Evolutionary conservation across 2,888 invertebrate genomes (phyloP).

Genomic region (Pocota personata): DNA sequence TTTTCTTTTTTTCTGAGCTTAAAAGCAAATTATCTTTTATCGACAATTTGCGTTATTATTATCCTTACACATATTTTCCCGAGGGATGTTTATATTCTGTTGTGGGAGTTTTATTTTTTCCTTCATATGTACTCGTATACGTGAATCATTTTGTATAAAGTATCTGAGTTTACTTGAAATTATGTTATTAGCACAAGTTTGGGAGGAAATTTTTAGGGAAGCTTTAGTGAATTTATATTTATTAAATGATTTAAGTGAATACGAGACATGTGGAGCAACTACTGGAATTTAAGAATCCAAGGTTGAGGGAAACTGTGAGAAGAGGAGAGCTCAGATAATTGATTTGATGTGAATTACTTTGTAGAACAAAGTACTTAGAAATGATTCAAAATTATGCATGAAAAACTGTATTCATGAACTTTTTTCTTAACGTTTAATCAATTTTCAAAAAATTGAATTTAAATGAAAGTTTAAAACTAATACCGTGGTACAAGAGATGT

Average conservation of each 20-base stretch:
- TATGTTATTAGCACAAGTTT: slow-evolving; percentile 6
- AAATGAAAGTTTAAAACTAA: too few relatives aligned
- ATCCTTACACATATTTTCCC: slow-evolving; percentile 21
- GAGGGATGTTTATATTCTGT: background rate
- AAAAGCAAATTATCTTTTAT: slow-evolving; percentile 34
- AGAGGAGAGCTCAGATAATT: too few relatives aligned
- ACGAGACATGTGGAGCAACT: background rate
- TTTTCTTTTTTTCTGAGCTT: background rate
- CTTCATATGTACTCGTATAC: background rate
- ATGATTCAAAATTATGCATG: too few relatives aligned
- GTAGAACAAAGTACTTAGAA: too few relatives aligned
- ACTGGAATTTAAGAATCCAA: background rate
- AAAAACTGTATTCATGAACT: too few relatives aligned
- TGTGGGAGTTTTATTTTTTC: background rate
- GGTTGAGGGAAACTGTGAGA: background rate
- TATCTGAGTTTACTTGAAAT: background rate
- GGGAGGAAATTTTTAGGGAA: background rate
- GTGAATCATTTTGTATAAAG: background rate
- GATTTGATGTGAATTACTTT: too few relatives aligned
- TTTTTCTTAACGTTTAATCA: too few relatives aligned
- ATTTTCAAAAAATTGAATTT: too few relatives aligned
- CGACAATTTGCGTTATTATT: slow-evolving; percentile 37
- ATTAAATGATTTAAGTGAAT: background rate
- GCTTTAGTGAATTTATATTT: background rate
- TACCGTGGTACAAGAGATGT: too few relatives aligned